phyloP scores from a whole-genome alignment of 2,797 vertebrate species.

The Thaleichthys pacificus region DNA sequence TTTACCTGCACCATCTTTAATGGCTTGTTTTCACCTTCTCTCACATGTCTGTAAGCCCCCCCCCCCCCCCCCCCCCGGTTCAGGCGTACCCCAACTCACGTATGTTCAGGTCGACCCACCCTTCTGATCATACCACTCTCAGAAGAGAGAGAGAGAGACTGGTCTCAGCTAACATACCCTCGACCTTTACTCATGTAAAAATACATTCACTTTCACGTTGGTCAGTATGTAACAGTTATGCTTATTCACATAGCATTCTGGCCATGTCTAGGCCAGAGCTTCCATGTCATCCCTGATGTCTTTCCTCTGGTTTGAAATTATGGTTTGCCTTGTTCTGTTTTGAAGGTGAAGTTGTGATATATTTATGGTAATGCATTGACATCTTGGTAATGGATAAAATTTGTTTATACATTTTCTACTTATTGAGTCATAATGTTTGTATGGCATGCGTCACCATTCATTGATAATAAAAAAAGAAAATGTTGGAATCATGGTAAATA shows the following conservation, averaged over 20 bases:
- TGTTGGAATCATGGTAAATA: slow-evolving; percentile 31
- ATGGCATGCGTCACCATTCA: slow-evolving; percentile 23
- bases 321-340: not conserved
- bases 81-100: slow-evolving; percentile 7
- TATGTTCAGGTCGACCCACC: slow-evolving; percentile 32
- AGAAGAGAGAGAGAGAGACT: slow-evolving; percentile 23
- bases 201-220: too few species aligned
- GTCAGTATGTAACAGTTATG: too few species aligned
- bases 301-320: too few species aligned
- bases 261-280: too few species aligned
- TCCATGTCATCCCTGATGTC: too few species aligned
- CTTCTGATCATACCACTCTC: slow-evolving; percentile 38
- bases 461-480: slow-evolving; percentile 47
- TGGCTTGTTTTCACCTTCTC: slow-evolving; percentile 65
- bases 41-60: slow-evolving; percentile 9
- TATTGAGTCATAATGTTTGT: slow-evolving; percentile 37
- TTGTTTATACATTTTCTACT: slow-evolving; percentile 29
- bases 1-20: slow-evolving; percentile 76
- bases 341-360: slow-evolving; percentile 27
- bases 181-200: too few species aligned
- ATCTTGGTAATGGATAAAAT: slow-evolving; percentile 36
- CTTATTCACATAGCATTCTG: too few species aligned
- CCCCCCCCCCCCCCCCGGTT: not conserved
- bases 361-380: slow-evolving; percentile 36
- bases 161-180: slow-evolving; percentile 27